Percentiles rank a stretch among this genome's conserved stretches.
phyloP scores from a whole-genome alignment of 2,888 invertebrate genomes.

The Ctenicera cuprea region DNA sequence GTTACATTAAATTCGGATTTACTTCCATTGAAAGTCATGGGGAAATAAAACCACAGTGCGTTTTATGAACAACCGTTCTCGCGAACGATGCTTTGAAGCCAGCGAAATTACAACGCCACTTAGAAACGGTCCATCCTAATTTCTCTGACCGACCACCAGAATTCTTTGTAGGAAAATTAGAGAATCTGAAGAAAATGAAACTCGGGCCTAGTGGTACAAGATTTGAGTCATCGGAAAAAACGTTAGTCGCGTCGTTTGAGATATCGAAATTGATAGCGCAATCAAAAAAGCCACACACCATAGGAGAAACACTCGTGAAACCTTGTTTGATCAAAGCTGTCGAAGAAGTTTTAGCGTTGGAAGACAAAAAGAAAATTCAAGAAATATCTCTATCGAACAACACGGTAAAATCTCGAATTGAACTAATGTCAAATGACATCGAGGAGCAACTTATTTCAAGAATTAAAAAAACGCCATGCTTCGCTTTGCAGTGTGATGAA shows the following conservation, averaged over 20 bases:
- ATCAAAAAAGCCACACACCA: constrained; percentile 10
- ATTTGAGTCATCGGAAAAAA: not conserved
- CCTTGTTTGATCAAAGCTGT: no score
- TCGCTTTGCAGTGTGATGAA: no score
- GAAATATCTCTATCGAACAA: not conserved
- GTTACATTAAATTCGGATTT: constrained; percentile 56
- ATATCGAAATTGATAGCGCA: constrained; percentile 1
- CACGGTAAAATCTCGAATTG: constrained; percentile 7
- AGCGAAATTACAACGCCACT: constrained; percentile 53
- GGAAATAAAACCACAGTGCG: no score
- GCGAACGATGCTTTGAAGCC: constrained; percentile 53
- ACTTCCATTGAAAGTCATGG: no score
- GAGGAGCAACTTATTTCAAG: no score
- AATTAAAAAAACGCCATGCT: not conserved
- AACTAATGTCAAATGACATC: no score
- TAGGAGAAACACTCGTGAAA: not conserved
- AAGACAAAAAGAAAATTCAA: constrained; percentile 1
- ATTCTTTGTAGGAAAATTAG: constrained; percentile 56
- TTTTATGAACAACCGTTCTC: constrained; percentile 55
- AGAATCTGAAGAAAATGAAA: constrained; percentile 38
- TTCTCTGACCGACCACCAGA: constrained; percentile 51
- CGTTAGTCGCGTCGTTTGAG: not conserved
- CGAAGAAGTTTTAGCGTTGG: constrained; percentile 1
- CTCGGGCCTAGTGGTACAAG: no score
- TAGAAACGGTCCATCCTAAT: constrained; percentile 55